Base-by-base conservation (phyloP, 2,888 invertebrate species). In the Yponomeuta plumbellus region DNA sequence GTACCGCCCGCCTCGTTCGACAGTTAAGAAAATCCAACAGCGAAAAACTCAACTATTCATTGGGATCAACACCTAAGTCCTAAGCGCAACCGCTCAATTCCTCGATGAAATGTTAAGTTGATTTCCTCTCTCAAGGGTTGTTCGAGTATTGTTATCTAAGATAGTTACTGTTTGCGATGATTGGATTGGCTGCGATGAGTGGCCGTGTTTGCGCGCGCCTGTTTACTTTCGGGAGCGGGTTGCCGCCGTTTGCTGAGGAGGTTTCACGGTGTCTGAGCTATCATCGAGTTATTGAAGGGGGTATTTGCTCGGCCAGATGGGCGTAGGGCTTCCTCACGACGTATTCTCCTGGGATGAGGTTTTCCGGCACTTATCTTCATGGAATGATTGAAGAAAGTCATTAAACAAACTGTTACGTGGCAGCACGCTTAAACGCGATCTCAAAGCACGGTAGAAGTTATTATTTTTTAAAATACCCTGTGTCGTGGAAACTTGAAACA, bases 131-230 rank as follows among this genome's bases (percentile, higher is more conserved):
- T 88, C 88, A 84, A 84, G 89, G 89, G 89, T 81, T 87, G 81
- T 75, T 75, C 76, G 77, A 75, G 80, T 79, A 80, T 81, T 82
- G 86, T 84, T 84, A 84, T 86, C 85, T 80, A 76, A 76, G 83
- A 85, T 86, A 83, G 88, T 84, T 84, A 83, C 88, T 84, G 86
- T 86, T 86, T 85, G 88, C 78, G 84, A 85, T 87, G 88, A 89
- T 89, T 90, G 88, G 88, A 89, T 89, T 86, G 85, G 80, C 80
- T 83, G 71, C 76, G 80, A 83, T 78, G 85, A 84, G 83, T 80
- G 80, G 76, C 78, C 78, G 80, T 86, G 86, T 85, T 86, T 81
- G 81, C 74, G 73, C 34, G 72, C 77, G 70, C 44, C 72, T 77
- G 78, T 82, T 80, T 79, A 78, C 75, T 71, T 72, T 74, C 44